Base-by-base conservation (phyloP, 2,888 invertebrate species). In the Chamaedrilus cognettii region DNA sequence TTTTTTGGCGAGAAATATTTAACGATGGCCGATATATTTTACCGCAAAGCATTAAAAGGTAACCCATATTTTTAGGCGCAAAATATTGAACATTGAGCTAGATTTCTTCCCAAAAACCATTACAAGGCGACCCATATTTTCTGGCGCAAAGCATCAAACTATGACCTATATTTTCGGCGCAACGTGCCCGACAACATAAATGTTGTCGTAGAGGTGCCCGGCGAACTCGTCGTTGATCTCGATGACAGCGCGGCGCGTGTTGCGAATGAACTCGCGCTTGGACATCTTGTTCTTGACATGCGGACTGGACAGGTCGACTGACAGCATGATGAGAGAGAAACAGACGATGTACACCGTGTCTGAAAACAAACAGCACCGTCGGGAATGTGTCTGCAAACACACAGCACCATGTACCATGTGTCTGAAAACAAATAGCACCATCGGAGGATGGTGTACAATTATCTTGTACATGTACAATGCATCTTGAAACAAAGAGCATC, bases 271-370 rank as follows among this genome's bases (percentile, higher is more conserved):
- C 73, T 86, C 86, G 59, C 86, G 76, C 73, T 86, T 86, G 23
- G 86, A 86, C 86, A 86, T 86, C 77, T 86, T 86, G 80, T 86
- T 86, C 74, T 85, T 86, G 64, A 86, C 84, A 66, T 85, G 85
- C 31, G 86, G 86, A 71, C 84, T 85, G 64, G 80, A 77, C 32
- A 86, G 79, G 73, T 86, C 86, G 3, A 85, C 85, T 1, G 86
- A 86, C 65, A 86, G 77, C 81, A 86, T 80, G 67, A 86, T 85
- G 60, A 86, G 78, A 0, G 86, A 86, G 77, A 82, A 86, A 69
- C 86, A 86, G 52, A 86, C 75, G 60, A 86, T 80, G 75, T 84
- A 86, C 19, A 86, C 83, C 7, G 82, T 79, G 72, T 86, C 86
- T 85, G 77, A 35, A 77, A 73, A 60, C 33, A 50, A 68, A 72